Evolutionary conservation across 2,797 vertebrate genomes (phyloP).

Genomic region (Pygocentrus nattereri): DNA sequence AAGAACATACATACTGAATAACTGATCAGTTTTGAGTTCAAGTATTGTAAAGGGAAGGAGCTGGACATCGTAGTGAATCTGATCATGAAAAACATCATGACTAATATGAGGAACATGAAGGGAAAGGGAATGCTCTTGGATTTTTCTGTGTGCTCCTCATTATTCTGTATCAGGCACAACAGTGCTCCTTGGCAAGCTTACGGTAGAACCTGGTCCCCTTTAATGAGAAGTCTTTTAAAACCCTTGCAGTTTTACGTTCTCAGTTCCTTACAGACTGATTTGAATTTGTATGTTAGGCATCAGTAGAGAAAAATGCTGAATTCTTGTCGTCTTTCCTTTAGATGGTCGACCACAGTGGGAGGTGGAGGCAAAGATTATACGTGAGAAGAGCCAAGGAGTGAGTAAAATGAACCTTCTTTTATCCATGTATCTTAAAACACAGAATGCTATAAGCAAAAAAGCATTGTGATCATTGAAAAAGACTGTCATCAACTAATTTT

Average conservation of each 20-base stretch:
- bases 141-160: too few relatives aligned
- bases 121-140: too few relatives aligned
- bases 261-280: background rate
- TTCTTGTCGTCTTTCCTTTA: conserved; percentile 65
- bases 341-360: conserved; percentile 99
- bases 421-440: background rate
- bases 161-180: too few relatives aligned
- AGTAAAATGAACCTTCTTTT: conserved; percentile 64
- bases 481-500: background rate
- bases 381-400: conserved; percentile 95
- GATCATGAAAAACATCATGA: too few relatives aligned
- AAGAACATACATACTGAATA: too few relatives aligned
- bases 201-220: too few relatives aligned
- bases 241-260: background rate
- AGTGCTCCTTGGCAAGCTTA: too few relatives aligned
- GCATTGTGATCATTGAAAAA: background rate
- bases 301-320: background rate
- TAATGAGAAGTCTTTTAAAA: too few relatives aligned
- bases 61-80: too few relatives aligned
- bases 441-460: background rate
- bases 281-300: background rate
- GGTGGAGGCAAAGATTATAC: conserved; percentile 94
- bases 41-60: too few relatives aligned
- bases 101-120: too few relatives aligned
- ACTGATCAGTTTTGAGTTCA: too few relatives aligned